Conservation (phyloP, 2,797 vertebrate genomes). For the Mus spretus region DNA sequence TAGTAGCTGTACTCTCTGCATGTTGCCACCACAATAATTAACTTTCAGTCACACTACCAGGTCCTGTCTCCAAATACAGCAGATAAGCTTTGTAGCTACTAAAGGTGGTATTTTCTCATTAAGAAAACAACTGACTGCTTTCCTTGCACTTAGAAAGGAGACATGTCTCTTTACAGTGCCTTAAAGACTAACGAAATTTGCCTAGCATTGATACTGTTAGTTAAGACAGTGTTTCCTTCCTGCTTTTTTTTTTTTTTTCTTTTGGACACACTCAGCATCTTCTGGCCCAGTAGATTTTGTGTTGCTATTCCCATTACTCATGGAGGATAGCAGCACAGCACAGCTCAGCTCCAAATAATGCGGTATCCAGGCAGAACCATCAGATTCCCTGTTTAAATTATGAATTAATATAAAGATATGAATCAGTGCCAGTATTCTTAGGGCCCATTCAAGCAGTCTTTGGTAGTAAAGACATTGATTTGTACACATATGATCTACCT, state of each 20-base stretch:
- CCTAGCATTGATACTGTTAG: background rate
- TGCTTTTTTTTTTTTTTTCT: background rate
- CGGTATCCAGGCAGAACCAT: background rate
- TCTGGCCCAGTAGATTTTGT: background rate
- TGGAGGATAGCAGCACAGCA: background rate
- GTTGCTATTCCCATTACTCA: background rate
- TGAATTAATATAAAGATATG: background rate
- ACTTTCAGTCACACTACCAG: background rate
- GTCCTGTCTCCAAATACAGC: background rate
- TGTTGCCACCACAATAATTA: background rate
- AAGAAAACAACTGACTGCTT: background rate
- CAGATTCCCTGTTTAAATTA: background rate
- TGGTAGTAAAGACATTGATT: background rate
- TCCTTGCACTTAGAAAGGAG: constrained; percentile 40
- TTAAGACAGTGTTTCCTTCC: background rate
- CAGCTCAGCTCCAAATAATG: background rate
- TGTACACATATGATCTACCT: background rate
- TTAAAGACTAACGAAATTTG: background rate
- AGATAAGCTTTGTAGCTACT: background rate
- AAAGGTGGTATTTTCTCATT: background rate
- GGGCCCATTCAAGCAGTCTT: background rate
- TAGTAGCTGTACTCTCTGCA: background rate
- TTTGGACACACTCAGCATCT: accelerated
- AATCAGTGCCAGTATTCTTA: background rate
- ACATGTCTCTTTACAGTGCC: background rate